These are phyloP conservation scores for Parnassius apollo DNA, from an alignment of 2,888 invertebrate species.

Conservation along the genomic window DNA sequence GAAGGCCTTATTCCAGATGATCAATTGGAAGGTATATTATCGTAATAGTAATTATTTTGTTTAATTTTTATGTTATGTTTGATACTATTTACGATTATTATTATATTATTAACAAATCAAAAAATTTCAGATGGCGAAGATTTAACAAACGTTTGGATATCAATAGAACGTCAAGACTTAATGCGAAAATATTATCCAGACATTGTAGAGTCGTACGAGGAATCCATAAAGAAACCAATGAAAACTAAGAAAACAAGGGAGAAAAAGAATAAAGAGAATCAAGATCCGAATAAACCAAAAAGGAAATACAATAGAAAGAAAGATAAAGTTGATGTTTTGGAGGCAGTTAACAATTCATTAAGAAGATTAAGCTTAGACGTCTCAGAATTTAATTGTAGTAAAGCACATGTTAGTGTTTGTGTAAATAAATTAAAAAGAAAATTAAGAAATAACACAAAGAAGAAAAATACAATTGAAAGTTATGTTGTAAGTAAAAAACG, in stretches of 20 bases:
- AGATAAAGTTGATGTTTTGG: constrained; percentile 42
- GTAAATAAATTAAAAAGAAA: constrained; percentile 68
- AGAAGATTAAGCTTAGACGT: constrained; percentile 45
- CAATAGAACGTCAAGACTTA: constrained; percentile 85
- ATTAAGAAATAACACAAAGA: constrained; percentile 49
- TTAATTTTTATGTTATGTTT: no score
- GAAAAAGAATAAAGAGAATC: constrained; percentile 49
- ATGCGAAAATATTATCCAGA: constrained; percentile 83
- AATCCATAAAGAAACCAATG: constrained; percentile 75
- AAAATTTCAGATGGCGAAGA: constrained; percentile 62
- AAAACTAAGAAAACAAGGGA: constrained; percentile 63
- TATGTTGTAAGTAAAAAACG: constrained; percentile 59
- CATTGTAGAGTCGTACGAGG: constrained; percentile 81
- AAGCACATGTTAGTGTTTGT: constrained; percentile 58
- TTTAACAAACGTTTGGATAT: constrained; percentile 80
- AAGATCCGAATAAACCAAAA: constrained; percentile 55
- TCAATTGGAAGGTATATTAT: constrained; percentile 71
- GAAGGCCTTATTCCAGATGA: constrained; percentile 82
- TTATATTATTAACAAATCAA: no score
- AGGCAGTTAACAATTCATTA: constrained; percentile 47
- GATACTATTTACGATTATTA: no score
- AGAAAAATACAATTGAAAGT: constrained; percentile 63
- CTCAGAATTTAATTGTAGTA: constrained; percentile 46
- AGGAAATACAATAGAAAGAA: constrained; percentile 63
- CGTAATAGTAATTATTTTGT: neutral